Evolutionary conservation across 2,113 vertebrate species (phyloP).

Genomic region (Psammodynastes pulverulentus): DNA sequence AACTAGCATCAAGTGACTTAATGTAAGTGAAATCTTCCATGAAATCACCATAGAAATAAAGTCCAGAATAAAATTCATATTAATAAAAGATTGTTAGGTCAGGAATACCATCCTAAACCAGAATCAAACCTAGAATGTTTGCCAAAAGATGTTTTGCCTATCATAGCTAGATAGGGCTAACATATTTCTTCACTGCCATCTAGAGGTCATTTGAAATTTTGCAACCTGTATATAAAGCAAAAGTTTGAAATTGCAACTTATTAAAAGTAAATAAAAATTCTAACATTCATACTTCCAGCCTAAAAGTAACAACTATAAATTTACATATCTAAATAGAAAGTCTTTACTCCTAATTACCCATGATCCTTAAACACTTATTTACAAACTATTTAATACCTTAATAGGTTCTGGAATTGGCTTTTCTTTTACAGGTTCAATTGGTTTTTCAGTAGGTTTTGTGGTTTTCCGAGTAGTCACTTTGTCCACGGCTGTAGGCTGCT

Average conservation of each 20-base stretch:
- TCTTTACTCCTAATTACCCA: background rate
- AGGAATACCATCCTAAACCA: background rate
- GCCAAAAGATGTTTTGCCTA: background rate
- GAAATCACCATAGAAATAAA: background rate
- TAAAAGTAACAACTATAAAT: background rate
- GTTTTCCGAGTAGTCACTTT: constrained; percentile 46
- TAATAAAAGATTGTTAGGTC: background rate
- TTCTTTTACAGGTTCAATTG: constrained; percentile 14
- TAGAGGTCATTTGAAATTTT: background rate
- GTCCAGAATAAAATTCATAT: background rate
- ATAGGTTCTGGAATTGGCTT: constrained; percentile 39
- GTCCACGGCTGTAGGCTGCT: constrained; percentile 25
- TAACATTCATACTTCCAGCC: background rate
- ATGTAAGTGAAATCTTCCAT: background rate
- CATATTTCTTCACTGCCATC: background rate
- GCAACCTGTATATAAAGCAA: background rate
- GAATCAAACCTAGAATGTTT: background rate
- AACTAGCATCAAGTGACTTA: background rate
- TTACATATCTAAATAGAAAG: background rate
- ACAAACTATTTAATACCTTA: constrained; percentile 41
- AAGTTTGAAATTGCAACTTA: background rate
- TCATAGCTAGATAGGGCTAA: background rate
- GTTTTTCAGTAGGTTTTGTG: constrained; percentile 47
- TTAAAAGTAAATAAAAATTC: background rate
- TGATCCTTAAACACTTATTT: too few species aligned